A percentile compares a stretch with the other conserved stretches of the same genome.
Conservation (phyloP, 1,140 invertebrate species). For the Dysdera silvatica region DNA sequence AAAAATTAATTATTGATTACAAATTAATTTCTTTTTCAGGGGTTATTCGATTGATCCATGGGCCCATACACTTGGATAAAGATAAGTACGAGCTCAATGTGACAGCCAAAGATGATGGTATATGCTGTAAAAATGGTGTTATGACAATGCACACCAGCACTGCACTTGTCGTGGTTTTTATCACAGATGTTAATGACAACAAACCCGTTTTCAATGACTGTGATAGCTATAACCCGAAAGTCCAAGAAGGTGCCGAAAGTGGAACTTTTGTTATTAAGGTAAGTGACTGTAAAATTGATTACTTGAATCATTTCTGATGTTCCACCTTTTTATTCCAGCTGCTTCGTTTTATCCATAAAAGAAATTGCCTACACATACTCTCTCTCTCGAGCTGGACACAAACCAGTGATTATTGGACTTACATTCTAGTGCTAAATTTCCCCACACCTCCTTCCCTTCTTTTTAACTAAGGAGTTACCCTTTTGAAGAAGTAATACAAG, state of each 20-base stretch:
- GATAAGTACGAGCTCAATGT: constrained; percentile 87
- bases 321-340: too few relatives aligned
- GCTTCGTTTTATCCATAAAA: too few relatives aligned
- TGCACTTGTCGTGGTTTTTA: constrained; percentile 91
- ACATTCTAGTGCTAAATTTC: too few relatives aligned
- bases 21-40: constrained; percentile 39
- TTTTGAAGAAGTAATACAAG: too few relatives aligned
- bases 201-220: constrained; percentile 91
- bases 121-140: constrained; percentile 79
- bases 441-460: too few relatives aligned
- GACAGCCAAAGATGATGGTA: constrained; percentile 85
- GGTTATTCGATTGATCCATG: constrained; percentile 78
- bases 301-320: too few relatives aligned
- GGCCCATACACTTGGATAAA: constrained; percentile 67
- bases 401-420: too few relatives aligned
- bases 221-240: constrained; percentile 80
- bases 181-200: constrained; percentile 92
- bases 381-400: too few relatives aligned
- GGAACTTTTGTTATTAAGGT: constrained; percentile 75
- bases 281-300: constrained; percentile 43
- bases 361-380: too few relatives aligned
- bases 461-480: too few relatives aligned
- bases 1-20: too few relatives aligned
- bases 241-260: constrained; percentile 76
- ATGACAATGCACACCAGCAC: constrained; percentile 80